These are phyloP conservation scores for Bruchidius siliquastri DNA, from an alignment of 2,888 invertebrate genomes.

Conservation along the genomic window DNA sequence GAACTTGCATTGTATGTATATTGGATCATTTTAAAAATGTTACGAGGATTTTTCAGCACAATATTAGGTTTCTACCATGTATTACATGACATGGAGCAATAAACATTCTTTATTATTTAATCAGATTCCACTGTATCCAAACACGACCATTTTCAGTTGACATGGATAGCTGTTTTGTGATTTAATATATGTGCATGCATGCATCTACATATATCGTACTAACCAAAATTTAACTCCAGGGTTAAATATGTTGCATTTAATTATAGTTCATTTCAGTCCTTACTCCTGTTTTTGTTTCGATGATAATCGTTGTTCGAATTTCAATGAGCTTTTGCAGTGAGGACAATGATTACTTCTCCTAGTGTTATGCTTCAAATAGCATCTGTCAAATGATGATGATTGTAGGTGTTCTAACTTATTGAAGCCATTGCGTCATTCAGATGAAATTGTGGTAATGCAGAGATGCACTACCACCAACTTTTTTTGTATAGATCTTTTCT, in stretches of 20 bases:
- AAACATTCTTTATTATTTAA: background rate
- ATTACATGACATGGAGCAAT: background rate
- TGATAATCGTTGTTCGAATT: background rate
- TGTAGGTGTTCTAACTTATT: no score
- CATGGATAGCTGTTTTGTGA: background rate
- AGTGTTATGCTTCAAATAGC: background rate
- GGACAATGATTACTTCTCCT: background rate
- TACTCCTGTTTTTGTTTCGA: background rate
- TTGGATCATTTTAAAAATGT: no score
- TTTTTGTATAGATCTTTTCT: no score
- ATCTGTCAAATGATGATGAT: no score
- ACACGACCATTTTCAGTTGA: background rate
- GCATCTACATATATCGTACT: background rate
- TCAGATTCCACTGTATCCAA: background rate
- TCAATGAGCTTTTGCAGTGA: background rate
- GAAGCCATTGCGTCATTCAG: no score
- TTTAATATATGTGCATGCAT: background rate
- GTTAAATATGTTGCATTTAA: background rate
- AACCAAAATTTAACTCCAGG: background rate
- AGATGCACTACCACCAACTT: no score
- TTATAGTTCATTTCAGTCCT: background rate
- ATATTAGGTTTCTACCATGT: background rate
- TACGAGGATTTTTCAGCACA: background rate
- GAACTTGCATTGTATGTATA: no score
- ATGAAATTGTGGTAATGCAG: no score